Percentiles rank a stretch among this genome's conserved stretches.
Conservation (phyloP, 1,140 invertebrate genomes). For the Nixonia krombeini region DNA sequence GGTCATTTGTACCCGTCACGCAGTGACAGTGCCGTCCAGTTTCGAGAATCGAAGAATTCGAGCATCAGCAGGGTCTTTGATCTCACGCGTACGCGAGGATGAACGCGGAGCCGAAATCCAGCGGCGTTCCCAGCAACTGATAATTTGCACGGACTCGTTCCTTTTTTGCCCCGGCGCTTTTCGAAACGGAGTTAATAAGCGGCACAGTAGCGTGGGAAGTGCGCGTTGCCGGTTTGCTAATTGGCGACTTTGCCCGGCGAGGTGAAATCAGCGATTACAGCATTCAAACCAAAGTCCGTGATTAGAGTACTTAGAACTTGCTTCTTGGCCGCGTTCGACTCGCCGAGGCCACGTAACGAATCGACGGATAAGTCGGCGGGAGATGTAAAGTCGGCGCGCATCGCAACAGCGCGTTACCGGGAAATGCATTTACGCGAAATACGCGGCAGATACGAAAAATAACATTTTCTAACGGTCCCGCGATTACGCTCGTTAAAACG, state of each 20-base stretch:
- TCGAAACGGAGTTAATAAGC: slow-evolving; percentile 17
- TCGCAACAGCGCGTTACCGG: slow-evolving; percentile 12
- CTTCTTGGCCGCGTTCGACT: slow-evolving; percentile 25
- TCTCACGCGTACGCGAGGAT: slow-evolving; percentile 29
- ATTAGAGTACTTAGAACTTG: slow-evolving; percentile 41
- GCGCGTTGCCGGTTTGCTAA: slow-evolving; percentile 38
- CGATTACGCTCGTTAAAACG: no score
- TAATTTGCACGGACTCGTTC: slow-evolving; percentile 34
- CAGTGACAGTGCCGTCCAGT: no score
- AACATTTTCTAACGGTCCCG: neutral
- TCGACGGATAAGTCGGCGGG: slow-evolving; percentile 13
- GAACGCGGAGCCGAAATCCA: slow-evolving; percentile 31
- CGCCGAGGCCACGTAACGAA: slow-evolving; percentile 25
- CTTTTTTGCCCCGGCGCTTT: slow-evolving; percentile 34
- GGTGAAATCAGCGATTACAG: slow-evolving; percentile 50
- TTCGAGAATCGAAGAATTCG: no score
- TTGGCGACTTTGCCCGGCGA: slow-evolving; percentile 38
- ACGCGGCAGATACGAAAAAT: neutral
- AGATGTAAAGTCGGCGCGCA: slow-evolving; percentile 15
- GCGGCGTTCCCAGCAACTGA: no score
- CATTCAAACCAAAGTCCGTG: slow-evolving; percentile 37
- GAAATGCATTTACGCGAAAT: slow-evolving; percentile 1
- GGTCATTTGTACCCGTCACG: no score
- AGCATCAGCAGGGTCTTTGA: no score
- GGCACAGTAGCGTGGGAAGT: slow-evolving; percentile 42